Evolutionary conservation across 2,888 invertebrate genomes (phyloP).

Genomic region (Theristus sp.): DNA sequence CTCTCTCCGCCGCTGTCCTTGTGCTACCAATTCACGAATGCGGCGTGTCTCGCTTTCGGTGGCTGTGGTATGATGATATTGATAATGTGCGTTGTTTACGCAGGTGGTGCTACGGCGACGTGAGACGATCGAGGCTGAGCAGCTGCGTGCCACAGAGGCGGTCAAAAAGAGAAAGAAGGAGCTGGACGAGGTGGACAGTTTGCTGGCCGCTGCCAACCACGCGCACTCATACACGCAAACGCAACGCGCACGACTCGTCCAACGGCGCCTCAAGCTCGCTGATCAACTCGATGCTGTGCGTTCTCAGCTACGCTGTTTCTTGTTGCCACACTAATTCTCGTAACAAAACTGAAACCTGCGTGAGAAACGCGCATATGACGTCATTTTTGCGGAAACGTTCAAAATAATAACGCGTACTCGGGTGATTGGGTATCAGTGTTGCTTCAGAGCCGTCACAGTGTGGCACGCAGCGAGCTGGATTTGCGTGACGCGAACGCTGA

Average conservation of each 20-base stretch:
- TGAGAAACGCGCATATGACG: too few relatives aligned
- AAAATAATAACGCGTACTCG: not conserved
- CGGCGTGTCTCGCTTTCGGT: too few relatives aligned
- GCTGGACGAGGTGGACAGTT: not conserved
- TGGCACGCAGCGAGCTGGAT: not conserved
- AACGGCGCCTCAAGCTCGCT: not conserved
- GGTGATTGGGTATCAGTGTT: not conserved
- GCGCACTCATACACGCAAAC: too few relatives aligned
- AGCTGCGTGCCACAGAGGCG: constrained; percentile 38
- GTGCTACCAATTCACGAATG: too few relatives aligned
- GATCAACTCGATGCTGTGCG: not conserved
- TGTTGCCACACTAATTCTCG: too few relatives aligned
- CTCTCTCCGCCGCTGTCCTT: too few relatives aligned
- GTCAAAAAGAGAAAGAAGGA: not conserved
- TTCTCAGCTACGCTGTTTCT: not conserved
- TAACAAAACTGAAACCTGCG: too few relatives aligned
- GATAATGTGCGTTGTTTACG: not conserved
- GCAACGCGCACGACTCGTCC: not conserved
- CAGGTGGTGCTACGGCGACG: not conserved
- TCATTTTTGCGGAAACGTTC: not conserved
- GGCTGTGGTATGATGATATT: not conserved
- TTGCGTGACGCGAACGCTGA: not conserved
- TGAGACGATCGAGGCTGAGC: not conserved
- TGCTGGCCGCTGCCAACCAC: not conserved
- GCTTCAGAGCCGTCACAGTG: not conserved